A percentile compares a stretch with the other conserved stretches of the same genome.
These are phyloP conservation scores for Drosophila flavopinicola DNA, from an alignment of 2,888 invertebrate species.

Conservation along the genomic window DNA sequence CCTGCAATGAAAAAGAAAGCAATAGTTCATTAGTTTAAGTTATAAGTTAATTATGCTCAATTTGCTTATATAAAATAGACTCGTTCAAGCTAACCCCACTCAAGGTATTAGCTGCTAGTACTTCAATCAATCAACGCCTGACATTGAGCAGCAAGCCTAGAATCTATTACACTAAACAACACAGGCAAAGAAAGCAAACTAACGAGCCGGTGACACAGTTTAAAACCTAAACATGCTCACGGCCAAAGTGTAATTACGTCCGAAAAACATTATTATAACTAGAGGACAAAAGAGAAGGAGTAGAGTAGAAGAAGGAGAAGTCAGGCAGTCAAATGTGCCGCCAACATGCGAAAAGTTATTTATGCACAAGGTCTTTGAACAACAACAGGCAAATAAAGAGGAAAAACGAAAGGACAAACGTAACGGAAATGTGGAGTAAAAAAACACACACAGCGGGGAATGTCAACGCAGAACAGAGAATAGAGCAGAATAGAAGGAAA, in stretches of 20 bases:
- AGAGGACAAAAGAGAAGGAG: conserved; percentile 13
- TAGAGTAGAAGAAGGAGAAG: conserved; percentile 28
- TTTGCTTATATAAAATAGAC: conserved; percentile 10
- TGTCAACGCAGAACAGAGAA: conserved; percentile 27
- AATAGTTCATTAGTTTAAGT: conserved; percentile 22
- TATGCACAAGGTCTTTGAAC: conserved; percentile 46
- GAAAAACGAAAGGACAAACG: conserved; percentile 19
- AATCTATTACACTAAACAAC: conserved; percentile 30
- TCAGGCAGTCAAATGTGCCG: conserved; percentile 59
- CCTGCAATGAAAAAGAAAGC: conserved; percentile 39
- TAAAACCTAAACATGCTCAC: conserved; percentile 58
- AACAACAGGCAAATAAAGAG: conserved; percentile 26
- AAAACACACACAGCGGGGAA: conserved; percentile 30
- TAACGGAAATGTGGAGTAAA: conserved; percentile 43
- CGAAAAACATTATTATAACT: conserved; percentile 60
- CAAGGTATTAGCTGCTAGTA: conserved; percentile 17
- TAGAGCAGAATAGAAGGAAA: conserved; percentile 4
- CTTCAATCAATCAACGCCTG: conserved; percentile 50
- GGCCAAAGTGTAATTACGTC: conserved; percentile 64
- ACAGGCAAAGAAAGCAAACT: conserved; percentile 24
- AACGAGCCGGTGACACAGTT: conserved; percentile 50
- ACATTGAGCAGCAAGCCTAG: conserved; percentile 27
- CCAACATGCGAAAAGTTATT: conserved; percentile 68
- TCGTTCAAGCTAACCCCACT: conserved; percentile 9
- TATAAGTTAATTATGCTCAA: conserved; percentile 15